Base-by-base conservation (phyloP, 2,113 vertebrate species). In the Ageneiosus marmoratus region DNA sequence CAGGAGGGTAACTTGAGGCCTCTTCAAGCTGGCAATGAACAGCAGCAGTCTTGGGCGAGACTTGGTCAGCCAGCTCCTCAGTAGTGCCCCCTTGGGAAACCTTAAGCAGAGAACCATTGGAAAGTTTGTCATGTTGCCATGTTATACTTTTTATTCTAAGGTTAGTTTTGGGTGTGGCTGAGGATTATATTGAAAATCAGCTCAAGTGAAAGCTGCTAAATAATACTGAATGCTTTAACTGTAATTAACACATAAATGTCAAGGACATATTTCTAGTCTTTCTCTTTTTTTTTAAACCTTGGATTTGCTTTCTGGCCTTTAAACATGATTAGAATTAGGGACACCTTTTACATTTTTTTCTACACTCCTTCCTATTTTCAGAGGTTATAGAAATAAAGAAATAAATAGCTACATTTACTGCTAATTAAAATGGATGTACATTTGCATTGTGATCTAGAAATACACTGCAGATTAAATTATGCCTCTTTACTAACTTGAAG, bases 1-100 rank as follows among this genome's bases (percentile, higher is more conserved):
- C 94, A 95, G 93, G 44, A 95, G 93, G 53, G 94, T 95, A 88
- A 95, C 95, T 90, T 95, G 94, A 87, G 95, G 94, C 83, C 93
- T 92, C 89, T 95, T 95, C 81, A 95, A 89, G 37, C 95, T 94
- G 2, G 94, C 94, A 16, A 95, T 93, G 74, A 95, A 92, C 87
- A 95, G 90, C 89, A 95, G 91, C 77, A 95, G 91, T 84, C 94
- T 90, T 80, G 95, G 95, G 88, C 94, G 92, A 86, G 95, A 95
- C 94, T 95, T 95, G 89, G 94, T 95, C 90, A 95, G 94, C 95
- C 95, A 95, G 93, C 94, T 95, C 93, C 94, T 94, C 90, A 95
- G 93, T 91, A 95, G 94, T 91, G 94, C 94, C 92, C 94, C 95
- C 88, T 95, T 95, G 90, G 94, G 94, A 94, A 95, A 95, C 95